Evolutionary conservation across 2,113 vertebrate species (phyloP).

Genomic region (Nestor notabilis): DNA sequence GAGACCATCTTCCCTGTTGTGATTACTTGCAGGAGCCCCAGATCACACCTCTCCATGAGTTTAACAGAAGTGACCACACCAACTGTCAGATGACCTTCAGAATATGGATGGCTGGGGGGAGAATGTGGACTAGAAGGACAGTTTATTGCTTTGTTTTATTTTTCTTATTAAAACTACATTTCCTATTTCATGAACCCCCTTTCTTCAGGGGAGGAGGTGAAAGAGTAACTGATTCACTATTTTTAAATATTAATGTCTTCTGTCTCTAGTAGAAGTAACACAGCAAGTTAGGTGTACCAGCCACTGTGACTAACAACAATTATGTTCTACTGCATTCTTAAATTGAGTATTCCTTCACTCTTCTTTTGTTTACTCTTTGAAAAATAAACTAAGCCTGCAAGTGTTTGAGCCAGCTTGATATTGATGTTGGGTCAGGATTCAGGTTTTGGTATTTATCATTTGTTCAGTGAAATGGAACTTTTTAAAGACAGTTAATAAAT

Average conservation of each 20-base stretch:
- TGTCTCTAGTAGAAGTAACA: neutral
- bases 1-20: neutral
- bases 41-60: neutral
- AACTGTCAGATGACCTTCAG: neutral
- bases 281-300: neutral
- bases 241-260: neutral
- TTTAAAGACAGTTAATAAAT: conserved; percentile 79
- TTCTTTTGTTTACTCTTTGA: conserved; percentile 52
- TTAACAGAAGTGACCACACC: neutral
- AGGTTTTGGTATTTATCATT: conserved; percentile 76
- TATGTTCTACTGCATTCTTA: neutral
- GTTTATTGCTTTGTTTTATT: neutral
- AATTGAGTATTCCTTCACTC: neutral
- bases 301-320: neutral
- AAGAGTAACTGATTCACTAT: neutral
- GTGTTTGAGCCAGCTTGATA: conserved; percentile 53
- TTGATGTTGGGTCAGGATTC: conserved; percentile 68
- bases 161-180: neutral
- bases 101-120: neutral
- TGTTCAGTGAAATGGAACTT: conserved; percentile 73
- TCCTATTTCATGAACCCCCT: neutral
- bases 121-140: neutral
- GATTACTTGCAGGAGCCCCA: neutral
- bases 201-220: neutral
- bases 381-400: conserved; percentile 65